Base-by-base conservation (phyloP, 2,888 invertebrate genomes). In the Coecobrya sp. region DNA sequence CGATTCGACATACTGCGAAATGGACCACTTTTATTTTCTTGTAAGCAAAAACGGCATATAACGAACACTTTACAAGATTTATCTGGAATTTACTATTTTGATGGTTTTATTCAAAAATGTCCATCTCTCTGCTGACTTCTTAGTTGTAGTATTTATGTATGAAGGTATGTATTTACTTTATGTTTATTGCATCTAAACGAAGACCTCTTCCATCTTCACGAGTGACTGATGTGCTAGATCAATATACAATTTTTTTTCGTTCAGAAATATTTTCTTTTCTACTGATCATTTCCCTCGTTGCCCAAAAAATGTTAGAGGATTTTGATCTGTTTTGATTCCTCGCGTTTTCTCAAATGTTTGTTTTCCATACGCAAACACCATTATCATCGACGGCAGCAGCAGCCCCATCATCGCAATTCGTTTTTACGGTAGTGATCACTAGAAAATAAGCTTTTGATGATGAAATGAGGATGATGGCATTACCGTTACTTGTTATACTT, bases 161-260 rank as follows among this genome's bases (percentile, higher is more conserved):
- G n/a, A n/a, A n/a, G n/a, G 42, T 42, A 10, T 42, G 5, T 42
- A 42, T 42, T n/a, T n/a, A n/a, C 42, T 42, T 42, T 4, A 42
- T 42, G 42, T 42, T 55, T n/a, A 4, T 22, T 59, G 19, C 59
- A 7, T 7, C 59, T n/a, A 59, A 59, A 22, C n/a, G 27, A n/a
- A 52, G 79, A 49, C 4, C 13, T 49, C 10, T 49, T 49, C 79
- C 19, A 25, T 52, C 49, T 79, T 79, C 8, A n/a, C 79, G 19
- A 59, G 5, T 52, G 52, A 52, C 52, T 3, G 11, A 45, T 36
- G 8, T 55, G 25, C 55, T 62, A 59, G 36, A 82, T 82, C 82
- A 82, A 82, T 62, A 82, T 62, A 59, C 55, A 82, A 62, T 59
- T 82, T 82, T 59, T 82, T 82, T 59, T 79, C 42, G 65, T 16